Percentiles rank a stretch among this genome's conserved stretches.
These are phyloP conservation scores for Parasteatoda tepidariorum DNA, from an alignment of 1,140 invertebrate species.

Conservation along the genomic window DNA sequence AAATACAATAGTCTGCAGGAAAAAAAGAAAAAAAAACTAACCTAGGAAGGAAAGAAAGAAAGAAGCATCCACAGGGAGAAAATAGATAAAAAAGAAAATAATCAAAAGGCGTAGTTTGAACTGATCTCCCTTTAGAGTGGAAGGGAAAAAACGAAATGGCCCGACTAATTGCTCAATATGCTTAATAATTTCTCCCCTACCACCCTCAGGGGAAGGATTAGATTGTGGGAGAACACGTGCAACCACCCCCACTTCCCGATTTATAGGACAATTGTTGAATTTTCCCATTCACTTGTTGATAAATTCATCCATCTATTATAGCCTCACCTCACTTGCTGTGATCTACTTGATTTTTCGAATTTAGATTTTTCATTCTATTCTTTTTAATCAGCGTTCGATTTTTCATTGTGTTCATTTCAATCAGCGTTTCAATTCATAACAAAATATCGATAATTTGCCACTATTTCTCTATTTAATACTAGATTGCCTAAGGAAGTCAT, in stretches of 20 bases:
- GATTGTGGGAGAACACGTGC: not conserved
- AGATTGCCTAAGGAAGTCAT: no score
- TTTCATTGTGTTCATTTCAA: no score
- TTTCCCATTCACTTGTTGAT: not conserved
- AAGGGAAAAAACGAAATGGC: not conserved
- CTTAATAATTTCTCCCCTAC: slow-evolving; percentile 2
- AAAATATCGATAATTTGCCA: no score
- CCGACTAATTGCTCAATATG: slow-evolving; percentile 31
- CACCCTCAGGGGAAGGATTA: not conserved
- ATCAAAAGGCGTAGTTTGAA: not conserved
- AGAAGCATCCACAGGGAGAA: slow-evolving; percentile 1
- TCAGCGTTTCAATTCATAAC: no score
- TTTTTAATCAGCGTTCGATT: no score
- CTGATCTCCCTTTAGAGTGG: not conserved
- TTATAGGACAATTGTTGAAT: not conserved
- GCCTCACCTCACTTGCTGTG: not conserved
- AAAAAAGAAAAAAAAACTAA: no score
- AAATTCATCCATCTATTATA: not conserved
- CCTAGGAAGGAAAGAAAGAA: no score
- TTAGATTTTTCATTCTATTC: no score
- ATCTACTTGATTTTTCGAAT: no score
- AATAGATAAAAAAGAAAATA: no score
- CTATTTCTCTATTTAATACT: no score
- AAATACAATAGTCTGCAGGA: no score
- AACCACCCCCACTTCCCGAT: not conserved